A percentile compares a stretch with the other conserved stretches of the same genome.
phyloP scores from a whole-genome alignment of 2,888 invertebrate species.

The Chrysolina americana region DNA sequence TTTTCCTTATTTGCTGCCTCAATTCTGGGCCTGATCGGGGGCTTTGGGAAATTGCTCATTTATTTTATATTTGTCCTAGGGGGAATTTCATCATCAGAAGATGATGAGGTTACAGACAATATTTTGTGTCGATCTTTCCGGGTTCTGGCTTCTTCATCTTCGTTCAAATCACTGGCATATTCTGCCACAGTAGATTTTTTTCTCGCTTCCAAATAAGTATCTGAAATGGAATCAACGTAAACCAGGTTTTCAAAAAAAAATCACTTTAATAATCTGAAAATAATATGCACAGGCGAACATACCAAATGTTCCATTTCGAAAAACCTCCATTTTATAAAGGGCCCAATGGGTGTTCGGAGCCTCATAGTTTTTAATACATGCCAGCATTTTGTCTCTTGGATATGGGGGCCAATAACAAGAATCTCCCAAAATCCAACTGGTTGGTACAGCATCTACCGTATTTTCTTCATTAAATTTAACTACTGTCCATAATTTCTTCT shows the following conservation, averaged over 20 bases:
- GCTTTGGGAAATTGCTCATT: slow-evolving; percentile 2
- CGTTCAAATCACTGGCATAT: slow-evolving; percentile 22
- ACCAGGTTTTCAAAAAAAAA: slow-evolving; percentile 2
- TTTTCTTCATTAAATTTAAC: slow-evolving; percentile 28
- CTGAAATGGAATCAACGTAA: slow-evolving; percentile 4
- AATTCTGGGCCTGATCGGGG: slow-evolving; percentile 8
- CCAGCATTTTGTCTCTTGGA: slow-evolving; percentile 21
- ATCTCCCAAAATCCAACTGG: slow-evolving; percentile 22
- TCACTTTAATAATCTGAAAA: not conserved
- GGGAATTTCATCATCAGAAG: slow-evolving; percentile 25
- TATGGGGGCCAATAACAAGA: slow-evolving; percentile 27
- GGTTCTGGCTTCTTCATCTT: slow-evolving; percentile 4
- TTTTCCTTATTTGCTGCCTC: too few relatives aligned
- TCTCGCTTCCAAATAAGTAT: slow-evolving; percentile 22
- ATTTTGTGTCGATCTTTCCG: slow-evolving; percentile 21
- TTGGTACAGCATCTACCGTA: slow-evolving; percentile 29
- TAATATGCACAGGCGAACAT: slow-evolving; percentile 5
- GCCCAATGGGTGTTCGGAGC: slow-evolving; percentile 37
- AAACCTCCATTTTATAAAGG: slow-evolving; percentile 11
- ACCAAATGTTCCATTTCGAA: slow-evolving; percentile 21
- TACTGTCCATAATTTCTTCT: slow-evolving; percentile 12
- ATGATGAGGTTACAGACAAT: slow-evolving; percentile 15
- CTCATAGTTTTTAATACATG: slow-evolving; percentile 39
- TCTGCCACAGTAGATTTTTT: slow-evolving; percentile 22
- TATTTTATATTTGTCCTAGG: not conserved